Percentiles rank a stretch among this genome's conserved stretches.
These are phyloP conservation scores for Diglossa cyanea DNA, from an alignment of 2,797 vertebrate species.

Conservation along the genomic window DNA sequence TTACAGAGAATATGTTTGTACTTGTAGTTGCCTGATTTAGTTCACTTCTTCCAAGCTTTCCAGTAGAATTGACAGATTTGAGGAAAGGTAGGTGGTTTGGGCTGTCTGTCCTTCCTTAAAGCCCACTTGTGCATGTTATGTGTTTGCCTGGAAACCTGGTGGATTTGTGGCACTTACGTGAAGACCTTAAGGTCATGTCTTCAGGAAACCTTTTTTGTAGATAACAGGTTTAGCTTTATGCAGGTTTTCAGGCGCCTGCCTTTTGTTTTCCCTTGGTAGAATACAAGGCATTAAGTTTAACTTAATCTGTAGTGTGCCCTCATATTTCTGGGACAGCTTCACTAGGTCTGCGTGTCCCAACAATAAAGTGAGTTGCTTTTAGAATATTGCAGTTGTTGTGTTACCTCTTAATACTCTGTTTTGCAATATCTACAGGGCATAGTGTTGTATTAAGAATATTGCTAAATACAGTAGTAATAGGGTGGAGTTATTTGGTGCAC, in stretches of 20 bases:
- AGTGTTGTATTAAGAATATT: not conserved
- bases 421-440: not conserved
- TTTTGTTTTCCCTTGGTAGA: not conserved
- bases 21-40: not conserved
- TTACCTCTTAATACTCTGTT: not conserved
- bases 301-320: not conserved
- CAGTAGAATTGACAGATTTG: not conserved
- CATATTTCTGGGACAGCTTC: not conserved
- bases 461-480: not conserved
- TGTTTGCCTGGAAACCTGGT: not conserved
- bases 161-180: not conserved
- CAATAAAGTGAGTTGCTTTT: not conserved
- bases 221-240: not conserved
- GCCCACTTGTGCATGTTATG: accelerated
- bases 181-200: not conserved
- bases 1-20: not conserved
- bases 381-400: not conserved
- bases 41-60: not conserved
- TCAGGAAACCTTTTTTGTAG: not conserved
- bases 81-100: not conserved
- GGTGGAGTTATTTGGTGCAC: not conserved
- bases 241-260: not conserved
- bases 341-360: not conserved
- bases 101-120: not conserved
- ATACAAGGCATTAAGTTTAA: not conserved